Conservation (phyloP, 2,797 vertebrate species). For the Pitangus sulphuratus region DNA sequence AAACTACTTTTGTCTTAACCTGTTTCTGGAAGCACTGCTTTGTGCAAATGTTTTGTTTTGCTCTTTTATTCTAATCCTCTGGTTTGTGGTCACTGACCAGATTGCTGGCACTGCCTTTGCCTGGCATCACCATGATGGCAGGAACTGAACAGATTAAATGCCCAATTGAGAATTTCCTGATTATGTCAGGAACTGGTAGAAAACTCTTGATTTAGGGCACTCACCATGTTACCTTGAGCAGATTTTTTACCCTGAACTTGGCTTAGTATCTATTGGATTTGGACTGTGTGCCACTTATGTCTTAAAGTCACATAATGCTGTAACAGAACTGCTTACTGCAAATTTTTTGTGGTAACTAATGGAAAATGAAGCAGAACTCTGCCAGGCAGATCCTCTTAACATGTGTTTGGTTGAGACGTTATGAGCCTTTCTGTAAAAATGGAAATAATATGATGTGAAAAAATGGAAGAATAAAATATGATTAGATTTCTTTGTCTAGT, state of each 20-base stretch:
- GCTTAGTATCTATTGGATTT: background rate
- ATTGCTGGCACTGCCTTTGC: background rate
- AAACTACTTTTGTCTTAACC: background rate
- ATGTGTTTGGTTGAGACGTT: background rate
- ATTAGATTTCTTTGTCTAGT: background rate
- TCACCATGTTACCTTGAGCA: rapidly evolving
- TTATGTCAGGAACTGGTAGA: background rate
- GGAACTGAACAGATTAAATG: background rate
- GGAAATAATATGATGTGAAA: background rate
- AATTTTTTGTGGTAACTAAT: background rate
- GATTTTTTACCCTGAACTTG: background rate
- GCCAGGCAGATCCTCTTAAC: background rate
- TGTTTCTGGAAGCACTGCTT: background rate
- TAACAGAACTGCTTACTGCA: background rate
- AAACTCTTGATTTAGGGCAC: background rate
- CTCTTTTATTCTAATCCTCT: background rate
- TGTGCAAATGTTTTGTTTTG: background rate
- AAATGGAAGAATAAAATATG: background rate
- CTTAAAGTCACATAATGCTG: background rate
- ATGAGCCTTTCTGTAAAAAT: background rate
- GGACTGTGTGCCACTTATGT: rapidly evolving
- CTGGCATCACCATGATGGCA: background rate
- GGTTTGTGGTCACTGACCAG: background rate
- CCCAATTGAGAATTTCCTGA: background rate
- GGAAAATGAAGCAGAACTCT: background rate